A percentile compares a stretch with the other conserved stretches of the same genome.
phyloP scores from a whole-genome alignment of 2,113 vertebrate genomes.

The Pomatostomus ruficeps region DNA sequence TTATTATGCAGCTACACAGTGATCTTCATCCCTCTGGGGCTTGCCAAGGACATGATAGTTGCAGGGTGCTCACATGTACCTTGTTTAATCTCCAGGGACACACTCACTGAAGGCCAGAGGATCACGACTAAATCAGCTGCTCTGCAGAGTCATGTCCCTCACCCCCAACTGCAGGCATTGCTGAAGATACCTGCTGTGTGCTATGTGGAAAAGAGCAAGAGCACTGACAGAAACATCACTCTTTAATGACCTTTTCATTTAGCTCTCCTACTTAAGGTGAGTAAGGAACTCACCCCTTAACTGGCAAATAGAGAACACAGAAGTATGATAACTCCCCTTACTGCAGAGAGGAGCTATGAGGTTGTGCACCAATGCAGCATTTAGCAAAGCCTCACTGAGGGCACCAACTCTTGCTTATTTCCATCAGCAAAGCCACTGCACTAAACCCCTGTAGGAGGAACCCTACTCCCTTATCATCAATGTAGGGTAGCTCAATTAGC shows the following conservation, averaged over 20 bases:
- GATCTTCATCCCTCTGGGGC: background rate
- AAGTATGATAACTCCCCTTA: background rate
- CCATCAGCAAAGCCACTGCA: background rate
- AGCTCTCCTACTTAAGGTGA: background rate
- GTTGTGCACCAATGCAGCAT: background rate
- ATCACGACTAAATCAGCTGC: background rate
- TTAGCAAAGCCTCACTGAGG: background rate
- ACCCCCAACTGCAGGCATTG: background rate
- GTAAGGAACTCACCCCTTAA: background rate
- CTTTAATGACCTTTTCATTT: background rate
- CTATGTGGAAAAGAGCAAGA: background rate
- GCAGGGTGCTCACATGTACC: background rate
- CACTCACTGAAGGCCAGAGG: background rate
- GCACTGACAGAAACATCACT: background rate
- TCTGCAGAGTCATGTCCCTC: background rate
- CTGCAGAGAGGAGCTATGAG: background rate
- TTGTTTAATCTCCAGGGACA: background rate
- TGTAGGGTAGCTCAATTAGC: background rate
- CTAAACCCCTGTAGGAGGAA: background rate
- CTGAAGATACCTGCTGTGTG: background rate
- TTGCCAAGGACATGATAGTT: background rate
- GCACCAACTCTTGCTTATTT: background rate
- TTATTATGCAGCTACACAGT: background rate
- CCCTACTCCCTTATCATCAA: background rate
- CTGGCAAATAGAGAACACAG: background rate